Percentiles rank a stretch among this genome's conserved stretches.
Evolutionary conservation across 2,888 invertebrate species (phyloP).

Genomic region (Temnothorax rugatulus): DNA sequence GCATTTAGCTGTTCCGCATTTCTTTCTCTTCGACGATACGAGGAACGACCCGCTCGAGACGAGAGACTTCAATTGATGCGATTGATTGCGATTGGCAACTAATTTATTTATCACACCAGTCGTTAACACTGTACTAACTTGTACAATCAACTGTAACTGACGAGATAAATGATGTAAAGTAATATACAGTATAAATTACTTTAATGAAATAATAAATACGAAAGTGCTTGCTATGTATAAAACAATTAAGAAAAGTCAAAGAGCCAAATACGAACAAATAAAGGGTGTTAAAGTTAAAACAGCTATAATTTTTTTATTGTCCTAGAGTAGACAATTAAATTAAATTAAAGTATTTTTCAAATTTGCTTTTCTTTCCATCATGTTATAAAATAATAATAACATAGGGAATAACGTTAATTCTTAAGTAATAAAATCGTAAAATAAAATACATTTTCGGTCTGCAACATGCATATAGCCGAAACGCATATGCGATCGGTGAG

Average conservation of each 20-base stretch:
- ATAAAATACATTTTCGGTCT: neutral
- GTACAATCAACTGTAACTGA: neutral
- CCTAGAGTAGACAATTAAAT: no score
- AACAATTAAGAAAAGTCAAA: no score
- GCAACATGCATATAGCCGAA: neutral
- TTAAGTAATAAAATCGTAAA: neutral
- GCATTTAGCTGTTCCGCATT: slow-evolving; percentile 33
- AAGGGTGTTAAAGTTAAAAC: no score
- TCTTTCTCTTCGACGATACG: slow-evolving; percentile 34
- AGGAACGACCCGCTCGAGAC: slow-evolving; percentile 24
- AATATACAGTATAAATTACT: neutral
- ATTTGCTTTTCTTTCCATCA: neutral
- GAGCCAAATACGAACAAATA: no score
- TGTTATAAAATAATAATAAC: neutral
- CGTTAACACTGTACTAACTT: neutral
- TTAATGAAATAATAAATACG: no score
- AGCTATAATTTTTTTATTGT: no score
- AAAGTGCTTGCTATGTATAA: no score
- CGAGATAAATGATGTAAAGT: neutral
- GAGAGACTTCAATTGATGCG: slow-evolving; percentile 25
- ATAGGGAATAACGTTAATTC: neutral
- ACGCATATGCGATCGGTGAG: neutral
- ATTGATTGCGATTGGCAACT: slow-evolving; percentile 24
- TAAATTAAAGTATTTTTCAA: neutral
- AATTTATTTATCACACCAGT: slow-evolving; percentile 13